These are phyloP conservation scores for Lepidochrysops patricia DNA, from an alignment of 2,888 invertebrate species.

Conservation along the genomic window DNA sequence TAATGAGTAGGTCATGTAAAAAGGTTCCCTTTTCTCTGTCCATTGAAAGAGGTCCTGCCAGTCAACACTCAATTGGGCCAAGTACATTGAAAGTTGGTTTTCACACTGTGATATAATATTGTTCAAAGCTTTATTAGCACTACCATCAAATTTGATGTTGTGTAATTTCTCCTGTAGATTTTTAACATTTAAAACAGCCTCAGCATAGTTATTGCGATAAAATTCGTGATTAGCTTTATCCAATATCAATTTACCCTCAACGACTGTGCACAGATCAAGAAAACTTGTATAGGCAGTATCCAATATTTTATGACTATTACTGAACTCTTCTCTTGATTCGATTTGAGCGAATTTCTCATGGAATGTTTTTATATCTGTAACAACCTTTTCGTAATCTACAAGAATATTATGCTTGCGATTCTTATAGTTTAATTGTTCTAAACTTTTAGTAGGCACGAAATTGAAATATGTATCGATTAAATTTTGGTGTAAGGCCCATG, in stretches of 20 bases:
- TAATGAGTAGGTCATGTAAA: conserved; percentile 49
- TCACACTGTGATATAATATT: conserved; percentile 50
- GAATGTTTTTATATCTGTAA: conserved; percentile 34
- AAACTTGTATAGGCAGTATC: conserved; percentile 36
- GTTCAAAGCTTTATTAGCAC: conserved; percentile 39
- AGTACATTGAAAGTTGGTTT: conserved; percentile 53
- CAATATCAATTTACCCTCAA: conserved; percentile 47
- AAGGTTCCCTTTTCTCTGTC: conserved; percentile 51
- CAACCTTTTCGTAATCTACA: conserved; percentile 36
- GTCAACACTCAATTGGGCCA: conserved; percentile 56
- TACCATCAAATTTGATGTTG: conserved; percentile 45
- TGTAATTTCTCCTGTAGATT: conserved; percentile 39
- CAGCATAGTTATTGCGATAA: conserved; percentile 47
- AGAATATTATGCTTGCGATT: conserved; percentile 50
- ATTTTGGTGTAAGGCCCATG: conserved; percentile 58
- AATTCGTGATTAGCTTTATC: conserved; percentile 55
- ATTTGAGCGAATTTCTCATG: conserved; percentile 33
- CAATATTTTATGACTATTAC: conserved; percentile 38
- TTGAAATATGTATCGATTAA: conserved; percentile 51
- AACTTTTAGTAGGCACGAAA: conserved; percentile 51
- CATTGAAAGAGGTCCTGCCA: conserved; percentile 64
- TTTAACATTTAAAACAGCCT: conserved; percentile 46
- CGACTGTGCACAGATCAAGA: conserved; percentile 42
- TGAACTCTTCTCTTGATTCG: conserved; percentile 41
- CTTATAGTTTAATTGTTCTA: conserved; percentile 57